Evolutionary conservation across 2,113 vertebrate genomes (phyloP).

Genomic region (Tragelaphus strepsiceros): DNA sequence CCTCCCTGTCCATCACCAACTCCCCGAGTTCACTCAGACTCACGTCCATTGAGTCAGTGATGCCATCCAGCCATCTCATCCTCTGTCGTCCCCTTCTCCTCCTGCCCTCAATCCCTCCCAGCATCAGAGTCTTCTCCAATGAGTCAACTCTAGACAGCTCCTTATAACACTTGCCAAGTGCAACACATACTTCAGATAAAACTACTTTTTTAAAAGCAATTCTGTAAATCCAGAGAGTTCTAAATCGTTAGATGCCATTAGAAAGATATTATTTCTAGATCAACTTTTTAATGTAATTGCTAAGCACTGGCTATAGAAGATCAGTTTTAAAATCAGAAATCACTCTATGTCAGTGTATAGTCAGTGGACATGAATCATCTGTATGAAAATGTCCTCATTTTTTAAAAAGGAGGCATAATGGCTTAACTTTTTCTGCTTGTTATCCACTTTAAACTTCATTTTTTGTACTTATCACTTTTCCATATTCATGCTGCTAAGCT

Average conservation of each 20-base stretch:
- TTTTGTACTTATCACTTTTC: background rate
- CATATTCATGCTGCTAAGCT: background rate
- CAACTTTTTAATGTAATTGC: background rate
- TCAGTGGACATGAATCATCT: background rate
- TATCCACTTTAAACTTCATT: background rate
- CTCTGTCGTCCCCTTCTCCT: too few relatives aligned
- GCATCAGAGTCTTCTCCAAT: too few relatives aligned
- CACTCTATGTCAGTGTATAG: background rate
- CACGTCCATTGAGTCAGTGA: too few relatives aligned
- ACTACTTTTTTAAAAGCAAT: background rate
- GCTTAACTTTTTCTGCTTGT: background rate
- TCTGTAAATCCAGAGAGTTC: conserved; percentile 1
- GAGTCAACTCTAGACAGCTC: background rate
- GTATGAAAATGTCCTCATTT: background rate
- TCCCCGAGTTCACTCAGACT: too few relatives aligned
- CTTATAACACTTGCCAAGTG: background rate
- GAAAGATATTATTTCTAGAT: background rate
- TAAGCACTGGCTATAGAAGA: background rate
- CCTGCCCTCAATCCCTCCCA: too few relatives aligned
- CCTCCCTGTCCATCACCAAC: too few relatives aligned
- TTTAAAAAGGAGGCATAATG: background rate
- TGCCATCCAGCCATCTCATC: too few relatives aligned
- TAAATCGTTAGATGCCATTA: background rate
- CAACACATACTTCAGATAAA: background rate
- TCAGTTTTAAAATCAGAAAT: conserved; percentile 23